Base-by-base conservation (phyloP, 2,888 invertebrate genomes). In the Stenotaenia linearis region DNA sequence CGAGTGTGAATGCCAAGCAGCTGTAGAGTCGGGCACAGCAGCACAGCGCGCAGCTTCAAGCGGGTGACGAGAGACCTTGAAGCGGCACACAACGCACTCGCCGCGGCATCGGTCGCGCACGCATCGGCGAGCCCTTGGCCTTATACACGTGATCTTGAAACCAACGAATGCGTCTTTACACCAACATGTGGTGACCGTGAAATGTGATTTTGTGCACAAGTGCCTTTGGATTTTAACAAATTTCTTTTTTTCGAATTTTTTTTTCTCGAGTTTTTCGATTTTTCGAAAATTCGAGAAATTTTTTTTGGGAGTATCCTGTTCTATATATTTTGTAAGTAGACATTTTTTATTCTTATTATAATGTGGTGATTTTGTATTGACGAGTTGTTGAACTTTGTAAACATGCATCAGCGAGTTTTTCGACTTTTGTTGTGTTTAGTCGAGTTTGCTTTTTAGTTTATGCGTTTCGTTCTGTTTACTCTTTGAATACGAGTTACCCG, bases 1-100 rank as follows among this genome's bases (percentile, higher is more conserved):
- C 69, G 69, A 28, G 25, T 69, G 69, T 69, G 69, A 69, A 69
- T 69, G 69, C 69, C 69, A 69, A 69, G 69, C 69, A 69, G 69
- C 69, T 69, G 69, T 25, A 28, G 69, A 28, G 69, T 28, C n/a
- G 10, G 69, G 25, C 69, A 25, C 28, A 69, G 69, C 69, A 69
- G 69, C 45, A 50, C 50, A 23, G 32, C 45, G 12, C 45, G n/a
- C 6, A 25, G 69, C 15, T 25, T 25, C 69, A 10, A 28, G n/a
- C 69, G 10, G 69, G 69, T 21, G 18, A 18, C 21, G 56, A 56
- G 40, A 9, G 40, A n/a, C 40, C 40, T 12, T 18, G 21, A 56
- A n/a, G n/a, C n/a, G n/a, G n/a, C n/a, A n/a, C n/a, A n/a, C n/a
- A n/a, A n/a, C n/a, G n/a, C n/a, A n/a, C n/a, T n/a, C n/a, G n/a